Percentiles rank a stretch among this genome's conserved stretches.
Conservation (phyloP, 2,888 invertebrate genomes). For the Napeogenes sylphis region DNA sequence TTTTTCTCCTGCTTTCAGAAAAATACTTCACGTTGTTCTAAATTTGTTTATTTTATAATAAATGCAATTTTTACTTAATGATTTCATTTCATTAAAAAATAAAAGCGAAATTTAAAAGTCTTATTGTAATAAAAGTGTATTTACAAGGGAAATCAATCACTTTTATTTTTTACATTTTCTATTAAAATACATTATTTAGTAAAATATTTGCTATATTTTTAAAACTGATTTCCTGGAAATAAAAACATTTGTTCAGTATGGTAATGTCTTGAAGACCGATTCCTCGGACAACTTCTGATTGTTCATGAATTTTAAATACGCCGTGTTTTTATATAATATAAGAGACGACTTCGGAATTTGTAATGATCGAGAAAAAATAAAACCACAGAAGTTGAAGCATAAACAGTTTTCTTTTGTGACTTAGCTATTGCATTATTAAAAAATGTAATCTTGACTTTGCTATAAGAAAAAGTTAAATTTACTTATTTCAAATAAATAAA, state of each 20-base stretch:
- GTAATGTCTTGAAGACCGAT: constrained; percentile 29
- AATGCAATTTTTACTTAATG: not conserved
- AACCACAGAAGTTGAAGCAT: constrained; percentile 1
- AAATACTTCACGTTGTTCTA: not conserved
- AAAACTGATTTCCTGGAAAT: constrained; percentile 13
- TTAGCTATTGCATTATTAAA: not conserved
- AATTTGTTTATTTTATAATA: not conserved
- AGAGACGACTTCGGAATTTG: constrained; percentile 25
- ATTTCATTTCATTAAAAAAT: too few species aligned
- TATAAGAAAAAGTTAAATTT: too few species aligned
- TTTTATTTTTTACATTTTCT: not conserved
- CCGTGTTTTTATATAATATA: constrained; percentile 32
- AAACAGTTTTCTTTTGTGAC: not conserved
- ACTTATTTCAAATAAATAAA: too few species aligned
- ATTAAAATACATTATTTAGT: not conserved
- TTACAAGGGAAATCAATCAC: too few species aligned
- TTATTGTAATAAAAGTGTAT: too few species aligned
- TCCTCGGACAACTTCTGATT: constrained; percentile 29
- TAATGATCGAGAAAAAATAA: constrained; percentile 10
- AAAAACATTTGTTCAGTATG: constrained; percentile 28
- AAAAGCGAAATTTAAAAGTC: too few species aligned
- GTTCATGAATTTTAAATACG: constrained; percentile 39
- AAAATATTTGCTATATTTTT: not conserved
- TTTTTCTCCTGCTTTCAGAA: not conserved
- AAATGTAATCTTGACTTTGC: too few species aligned